phyloP scores from a whole-genome alignment of 2,797 vertebrate species.

The Pangasius larnaudii region DNA sequence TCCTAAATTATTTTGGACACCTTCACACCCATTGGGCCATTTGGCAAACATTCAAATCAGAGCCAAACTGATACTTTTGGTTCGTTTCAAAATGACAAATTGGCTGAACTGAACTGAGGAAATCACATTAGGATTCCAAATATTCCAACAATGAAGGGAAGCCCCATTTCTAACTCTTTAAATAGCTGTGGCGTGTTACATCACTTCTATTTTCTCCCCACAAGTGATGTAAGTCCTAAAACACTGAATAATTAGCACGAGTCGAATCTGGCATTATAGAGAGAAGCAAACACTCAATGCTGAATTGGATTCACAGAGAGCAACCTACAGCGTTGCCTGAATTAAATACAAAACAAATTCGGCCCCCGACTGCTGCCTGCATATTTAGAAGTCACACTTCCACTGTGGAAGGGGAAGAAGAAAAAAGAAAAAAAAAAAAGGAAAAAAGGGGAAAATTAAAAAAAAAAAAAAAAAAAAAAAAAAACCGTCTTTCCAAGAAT shows the following conservation, averaged over 20 bases:
- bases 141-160: not conserved
- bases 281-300: not conserved
- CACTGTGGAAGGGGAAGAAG: not conserved
- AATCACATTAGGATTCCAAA: not conserved
- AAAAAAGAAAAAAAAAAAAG: too few relatives aligned
- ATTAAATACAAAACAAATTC: not conserved
- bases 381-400: not conserved
- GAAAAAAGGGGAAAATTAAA: too few relatives aligned
- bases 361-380: too few relatives aligned
- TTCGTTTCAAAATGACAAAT: not conserved
- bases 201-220: constrained; percentile 10
- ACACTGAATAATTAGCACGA: constrained; percentile 12
- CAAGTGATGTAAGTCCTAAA: not conserved
- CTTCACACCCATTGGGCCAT: not conserved
- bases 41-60: not conserved
- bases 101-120: not conserved
- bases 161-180: not conserved
- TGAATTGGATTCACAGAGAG: not conserved
- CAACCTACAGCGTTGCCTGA: not conserved
- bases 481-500: not conserved
- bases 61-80: not conserved
- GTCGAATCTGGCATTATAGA: not conserved
- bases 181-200: not conserved
- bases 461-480: too few relatives aligned
- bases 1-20: not conserved